Percentiles rank a stretch among this genome's conserved stretches.
Evolutionary conservation across 2,113 vertebrate species (phyloP).

Genomic region (Dermatemys mawii): DNA sequence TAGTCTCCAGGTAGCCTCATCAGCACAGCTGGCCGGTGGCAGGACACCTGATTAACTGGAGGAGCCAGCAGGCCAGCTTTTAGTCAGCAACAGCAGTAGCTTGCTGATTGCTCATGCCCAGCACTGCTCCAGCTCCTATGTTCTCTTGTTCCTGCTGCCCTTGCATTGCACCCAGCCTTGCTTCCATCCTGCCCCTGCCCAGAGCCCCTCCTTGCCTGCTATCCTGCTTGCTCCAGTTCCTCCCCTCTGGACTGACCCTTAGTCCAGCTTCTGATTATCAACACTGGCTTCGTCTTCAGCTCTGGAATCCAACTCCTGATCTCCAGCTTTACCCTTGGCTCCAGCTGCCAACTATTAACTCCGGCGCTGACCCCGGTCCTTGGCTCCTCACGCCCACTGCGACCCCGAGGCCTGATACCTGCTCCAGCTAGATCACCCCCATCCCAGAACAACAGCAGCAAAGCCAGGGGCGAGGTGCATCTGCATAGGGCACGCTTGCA

Average conservation of each 20-base stretch:
- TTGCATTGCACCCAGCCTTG: not conserved
- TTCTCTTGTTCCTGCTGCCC: not conserved
- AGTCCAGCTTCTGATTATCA: too few species aligned
- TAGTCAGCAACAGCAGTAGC: not conserved
- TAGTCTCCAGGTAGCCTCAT: not conserved
- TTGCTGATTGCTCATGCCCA: not conserved
- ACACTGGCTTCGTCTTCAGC: too few species aligned
- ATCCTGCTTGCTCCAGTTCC: not conserved
- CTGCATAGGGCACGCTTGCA: not conserved
- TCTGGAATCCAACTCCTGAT: too few species aligned
- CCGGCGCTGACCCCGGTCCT: too few species aligned
- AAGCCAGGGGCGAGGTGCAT: rapidly evolving
- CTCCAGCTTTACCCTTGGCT: too few species aligned
- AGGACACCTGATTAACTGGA: not conserved
- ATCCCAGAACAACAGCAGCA: not conserved
- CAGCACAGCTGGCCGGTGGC: not conserved
- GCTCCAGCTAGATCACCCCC: not conserved
- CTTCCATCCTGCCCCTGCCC: not conserved
- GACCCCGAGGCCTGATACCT: too few species aligned
- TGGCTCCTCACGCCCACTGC: too few species aligned
- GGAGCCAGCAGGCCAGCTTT: not conserved
- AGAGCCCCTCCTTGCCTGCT: not conserved
- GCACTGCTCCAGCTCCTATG: not conserved
- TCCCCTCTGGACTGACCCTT: not conserved
- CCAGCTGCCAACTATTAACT: too few species aligned